Evolutionary conservation across 2,113 vertebrate species (phyloP).

Genomic region (Pelobates fuscus): DNA sequence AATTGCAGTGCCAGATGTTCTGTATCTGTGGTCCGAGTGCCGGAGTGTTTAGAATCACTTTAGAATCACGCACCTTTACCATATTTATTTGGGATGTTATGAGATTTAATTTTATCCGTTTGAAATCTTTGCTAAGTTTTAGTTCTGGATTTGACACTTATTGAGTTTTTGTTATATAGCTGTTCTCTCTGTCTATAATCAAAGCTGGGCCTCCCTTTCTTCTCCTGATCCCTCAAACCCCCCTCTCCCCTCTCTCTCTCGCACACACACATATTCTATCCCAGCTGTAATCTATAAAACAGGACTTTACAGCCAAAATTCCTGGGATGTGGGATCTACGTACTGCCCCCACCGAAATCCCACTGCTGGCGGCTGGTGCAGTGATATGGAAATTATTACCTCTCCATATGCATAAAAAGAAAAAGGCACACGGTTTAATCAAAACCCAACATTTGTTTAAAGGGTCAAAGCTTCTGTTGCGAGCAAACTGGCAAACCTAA

Average conservation of each 20-base stretch:
- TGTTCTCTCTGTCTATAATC: too few species aligned
- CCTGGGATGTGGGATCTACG: conserved; percentile 38
- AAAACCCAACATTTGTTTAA: not conserved
- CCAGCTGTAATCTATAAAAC: conserved; percentile 50
- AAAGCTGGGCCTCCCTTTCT: not conserved
- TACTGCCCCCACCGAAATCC: conserved; percentile 6
- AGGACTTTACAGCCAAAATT: conserved; percentile 40
- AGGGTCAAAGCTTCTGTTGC: not conserved
- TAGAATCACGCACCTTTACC: too few species aligned
- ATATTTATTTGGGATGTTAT: too few species aligned
- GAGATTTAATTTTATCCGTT: too few species aligned
- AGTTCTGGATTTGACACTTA: too few species aligned
- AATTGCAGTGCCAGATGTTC: too few species aligned
- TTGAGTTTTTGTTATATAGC: too few species aligned
- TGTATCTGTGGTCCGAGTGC: too few species aligned
- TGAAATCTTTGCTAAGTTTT: too few species aligned
- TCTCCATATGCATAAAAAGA: conserved; percentile 34
- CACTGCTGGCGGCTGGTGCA: conserved; percentile 33
- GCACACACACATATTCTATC: conserved; percentile 35
- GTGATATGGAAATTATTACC: conserved; percentile 45
- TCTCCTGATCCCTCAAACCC: not conserved
- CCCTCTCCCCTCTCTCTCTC: too few species aligned
- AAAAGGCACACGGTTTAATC: not conserved
- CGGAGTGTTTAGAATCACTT: too few species aligned
- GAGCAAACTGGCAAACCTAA: too few species aligned